Evolutionary conservation across 2,113 vertebrate species (phyloP).

Genomic region (Mormyrus iriodes): DNA sequence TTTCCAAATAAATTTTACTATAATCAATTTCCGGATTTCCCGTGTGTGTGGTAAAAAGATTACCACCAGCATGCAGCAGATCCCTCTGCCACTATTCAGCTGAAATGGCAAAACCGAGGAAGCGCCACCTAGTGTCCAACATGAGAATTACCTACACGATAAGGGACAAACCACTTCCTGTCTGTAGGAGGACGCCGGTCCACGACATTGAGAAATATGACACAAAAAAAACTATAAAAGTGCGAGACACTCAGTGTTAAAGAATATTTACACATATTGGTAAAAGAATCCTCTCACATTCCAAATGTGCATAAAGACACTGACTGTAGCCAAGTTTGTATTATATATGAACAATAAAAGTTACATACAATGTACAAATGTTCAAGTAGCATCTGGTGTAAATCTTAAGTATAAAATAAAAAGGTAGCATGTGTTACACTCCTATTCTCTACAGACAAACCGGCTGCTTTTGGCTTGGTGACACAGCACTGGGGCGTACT

Average conservation of each 20-base stretch:
- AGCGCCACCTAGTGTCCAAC: background rate
- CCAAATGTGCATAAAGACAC: background rate
- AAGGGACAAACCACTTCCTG: background rate
- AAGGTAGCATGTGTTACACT: background rate
- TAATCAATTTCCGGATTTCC: background rate
- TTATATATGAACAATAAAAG: background rate
- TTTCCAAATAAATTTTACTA: background rate
- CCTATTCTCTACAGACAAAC: background rate
- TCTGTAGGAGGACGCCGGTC: background rate
- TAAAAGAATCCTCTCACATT: background rate
- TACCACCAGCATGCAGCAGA: background rate
- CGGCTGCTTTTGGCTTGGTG: background rate
- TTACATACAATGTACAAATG: slow-evolving; percentile 10
- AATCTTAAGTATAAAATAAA: background rate
- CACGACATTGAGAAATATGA: background rate
- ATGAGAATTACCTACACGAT: background rate
- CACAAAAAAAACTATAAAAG: background rate
- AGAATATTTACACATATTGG: background rate
- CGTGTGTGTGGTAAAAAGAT: background rate
- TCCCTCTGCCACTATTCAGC: background rate
- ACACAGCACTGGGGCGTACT: background rate
- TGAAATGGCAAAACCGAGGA: background rate
- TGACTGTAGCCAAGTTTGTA: background rate
- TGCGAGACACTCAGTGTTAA: background rate
- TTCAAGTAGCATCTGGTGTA: slow-evolving; percentile 11